Base-by-base conservation (phyloP, 1,140 invertebrate genomes). In the Bradynema listronoti region DNA sequence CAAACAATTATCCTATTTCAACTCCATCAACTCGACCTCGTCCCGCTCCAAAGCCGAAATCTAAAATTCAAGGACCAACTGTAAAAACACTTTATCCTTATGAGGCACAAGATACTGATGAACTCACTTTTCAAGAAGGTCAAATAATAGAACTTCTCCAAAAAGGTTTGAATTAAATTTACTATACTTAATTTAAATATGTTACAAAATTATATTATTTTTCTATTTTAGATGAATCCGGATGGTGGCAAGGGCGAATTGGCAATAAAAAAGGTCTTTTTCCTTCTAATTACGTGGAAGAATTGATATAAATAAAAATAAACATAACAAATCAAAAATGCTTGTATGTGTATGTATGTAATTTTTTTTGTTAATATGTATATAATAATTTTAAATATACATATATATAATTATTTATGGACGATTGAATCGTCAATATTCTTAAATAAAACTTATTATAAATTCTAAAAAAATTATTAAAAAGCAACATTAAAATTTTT, bases 271-370 rank as follows among this genome's bases (percentile, higher is more conserved):
- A 82, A 47, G 86, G 86, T 24, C 79, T 87, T 1, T 85, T 86
- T 57, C 86, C 86, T 5, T 83, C 83, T 4, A 87, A 86, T 75
- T 87, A 87, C 69, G 82, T 86, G 33, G 80, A 84, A 62, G 83
- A 82, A 72, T 32, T 62, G 24, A 63, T 24, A 71, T 30, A 4
- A 50, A 50, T 9, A 22, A 9, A n/a, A n/a, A n/a, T n/a, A n/a
- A n/a, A n/a, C n/a, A n/a, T n/a, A n/a, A n/a, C n/a, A n/a, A n/a
- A n/a, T n/a, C n/a, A n/a, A n/a, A n/a, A n/a, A n/a, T n/a, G n/a
- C n/a, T n/a, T n/a, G n/a, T n/a, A n/a, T n/a, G n/a, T n/a, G n/a
- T n/a, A n/a, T n/a, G n/a, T n/a, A n/a, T n/a, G n/a, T n/a, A n/a
- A n/a, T n/a, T n/a, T n/a, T n/a, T n/a, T n/a, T n/a, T n/a, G n/a